Evolutionary conservation across 2,888 invertebrate genomes (phyloP), one percentile per base, ranked within the genome.

Genomic region (Rhabditoides inermis): DNA sequence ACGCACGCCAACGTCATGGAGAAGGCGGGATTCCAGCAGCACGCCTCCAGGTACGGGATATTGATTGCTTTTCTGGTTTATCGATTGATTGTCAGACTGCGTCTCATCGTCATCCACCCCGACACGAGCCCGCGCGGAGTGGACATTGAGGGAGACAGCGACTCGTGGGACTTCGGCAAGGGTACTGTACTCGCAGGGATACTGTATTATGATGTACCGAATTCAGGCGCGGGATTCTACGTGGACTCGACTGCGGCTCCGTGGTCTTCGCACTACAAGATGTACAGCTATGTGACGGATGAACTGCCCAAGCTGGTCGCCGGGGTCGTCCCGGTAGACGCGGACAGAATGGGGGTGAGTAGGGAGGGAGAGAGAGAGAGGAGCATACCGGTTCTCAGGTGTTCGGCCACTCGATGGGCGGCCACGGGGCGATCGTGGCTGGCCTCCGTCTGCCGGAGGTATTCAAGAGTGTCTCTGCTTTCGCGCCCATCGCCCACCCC

Each of bases 401-500:
- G n/a, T 68, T 69, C 52, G 75, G 75, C 0, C 76, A 73, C 58
- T 69, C 92, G 76, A 98, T 98, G 95, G 95, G 95, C 55, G 95
- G 95, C 25, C 94, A 95, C 80, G 95, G 98, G 28, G 92, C 94
- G 18, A 77, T 95, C 44, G 56, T 55, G 7, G 55, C 62, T 30
- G 69, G 65, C 2, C 51, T 64, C 10, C 47, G 56, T 6, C 60
- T 62, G 30, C 92, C 92, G 10, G 88, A 87, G 15, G 79, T 86
- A 53, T 95, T 87, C 79, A 69, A 73, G 46, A 80, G 81, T 41
- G 90, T 91, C 0, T 91, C 92, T 59, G 91, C 90, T 4, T 94
- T 98, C 81, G 85, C 95, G 3, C 92, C 98, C 0, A 91, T 95
- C 72, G 85, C 86, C 65, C 90, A 94, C 79, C 92, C 95, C 0